A percentile compares a stretch with the other conserved stretches of the same genome.
phyloP scores from a whole-genome alignment of 2,113 vertebrate genomes.

The Pedionomus torquatus region DNA sequence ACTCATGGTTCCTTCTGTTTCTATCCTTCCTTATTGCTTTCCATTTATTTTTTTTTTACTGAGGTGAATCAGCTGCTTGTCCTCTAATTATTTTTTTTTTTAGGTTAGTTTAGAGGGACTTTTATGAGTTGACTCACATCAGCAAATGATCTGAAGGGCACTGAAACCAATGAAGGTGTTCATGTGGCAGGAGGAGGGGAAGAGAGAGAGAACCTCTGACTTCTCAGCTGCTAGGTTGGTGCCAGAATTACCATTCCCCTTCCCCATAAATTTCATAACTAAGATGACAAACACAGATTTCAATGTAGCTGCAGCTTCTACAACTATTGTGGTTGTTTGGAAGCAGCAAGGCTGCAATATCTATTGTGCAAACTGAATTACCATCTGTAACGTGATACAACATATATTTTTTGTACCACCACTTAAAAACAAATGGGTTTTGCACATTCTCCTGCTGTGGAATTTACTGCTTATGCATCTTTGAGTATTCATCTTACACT shows the following conservation, averaged over 20 bases:
- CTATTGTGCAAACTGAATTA: neutral
- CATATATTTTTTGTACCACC: neutral
- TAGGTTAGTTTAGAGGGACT: neutral
- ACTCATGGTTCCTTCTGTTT: neutral
- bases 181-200: accelerated
- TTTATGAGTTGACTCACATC: neutral
- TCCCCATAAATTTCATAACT: neutral
- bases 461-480: neutral
- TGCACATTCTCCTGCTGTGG: neutral
- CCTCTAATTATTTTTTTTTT: neutral
- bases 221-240: neutral
- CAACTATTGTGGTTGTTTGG: neutral
- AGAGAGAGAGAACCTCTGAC: neutral
- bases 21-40: neutral
- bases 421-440: neutral
- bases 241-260: neutral
- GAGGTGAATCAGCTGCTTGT: neutral
- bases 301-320: neutral
- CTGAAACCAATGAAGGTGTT: neutral
- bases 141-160: neutral
- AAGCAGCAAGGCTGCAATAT: neutral
- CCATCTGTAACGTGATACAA: accelerated
- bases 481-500: neutral
- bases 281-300: neutral
- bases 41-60: neutral